Percentiles rank a stretch among this genome's conserved stretches.
phyloP scores from a whole-genome alignment of 2,113 vertebrate genomes.

The Bufo gargarizans region DNA sequence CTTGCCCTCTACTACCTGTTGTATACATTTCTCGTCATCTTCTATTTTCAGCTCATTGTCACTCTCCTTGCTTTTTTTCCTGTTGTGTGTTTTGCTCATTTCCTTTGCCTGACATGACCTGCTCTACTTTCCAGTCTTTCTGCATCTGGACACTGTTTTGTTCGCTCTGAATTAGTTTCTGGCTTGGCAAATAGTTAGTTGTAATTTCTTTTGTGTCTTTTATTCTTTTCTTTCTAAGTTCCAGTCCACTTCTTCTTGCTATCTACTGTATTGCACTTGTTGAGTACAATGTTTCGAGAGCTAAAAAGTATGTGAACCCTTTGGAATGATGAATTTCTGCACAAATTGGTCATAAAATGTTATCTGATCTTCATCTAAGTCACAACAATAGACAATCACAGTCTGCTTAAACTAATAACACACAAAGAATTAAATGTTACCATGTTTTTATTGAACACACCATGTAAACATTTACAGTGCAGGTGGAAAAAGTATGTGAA shows the following conservation, averaged over 20 bases:
- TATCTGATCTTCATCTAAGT: too few relatives aligned
- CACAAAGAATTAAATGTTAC: too few relatives aligned
- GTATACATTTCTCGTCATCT: neutral
- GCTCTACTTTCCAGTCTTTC: neutral
- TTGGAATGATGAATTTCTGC: too few relatives aligned
- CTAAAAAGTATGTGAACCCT: too few relatives aligned
- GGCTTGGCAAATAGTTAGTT: constrained; percentile 7
- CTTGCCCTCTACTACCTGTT: neutral
- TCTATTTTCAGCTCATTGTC: constrained; percentile 15
- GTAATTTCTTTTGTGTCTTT: neutral
- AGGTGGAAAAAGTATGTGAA: too few relatives aligned
- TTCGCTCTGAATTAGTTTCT: neutral
- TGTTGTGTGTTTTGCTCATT: neutral
- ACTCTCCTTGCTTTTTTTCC: constrained; percentile 14
- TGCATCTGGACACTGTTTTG: constrained; percentile 4
- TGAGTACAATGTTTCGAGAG: neutral
- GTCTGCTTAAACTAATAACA: too few relatives aligned
- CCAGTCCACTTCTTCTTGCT: too few relatives aligned
- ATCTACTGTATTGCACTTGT: neutral
- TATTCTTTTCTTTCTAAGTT: neutral
- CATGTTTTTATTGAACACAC: too few relatives aligned
- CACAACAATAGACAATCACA: too few relatives aligned
- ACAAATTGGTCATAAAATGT: too few relatives aligned
- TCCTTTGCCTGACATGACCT: constrained; percentile 22
- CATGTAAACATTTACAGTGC: too few relatives aligned